Evolutionary conservation across 2,888 invertebrate genomes (phyloP).

Genomic region (Drosophila koepferae): DNA sequence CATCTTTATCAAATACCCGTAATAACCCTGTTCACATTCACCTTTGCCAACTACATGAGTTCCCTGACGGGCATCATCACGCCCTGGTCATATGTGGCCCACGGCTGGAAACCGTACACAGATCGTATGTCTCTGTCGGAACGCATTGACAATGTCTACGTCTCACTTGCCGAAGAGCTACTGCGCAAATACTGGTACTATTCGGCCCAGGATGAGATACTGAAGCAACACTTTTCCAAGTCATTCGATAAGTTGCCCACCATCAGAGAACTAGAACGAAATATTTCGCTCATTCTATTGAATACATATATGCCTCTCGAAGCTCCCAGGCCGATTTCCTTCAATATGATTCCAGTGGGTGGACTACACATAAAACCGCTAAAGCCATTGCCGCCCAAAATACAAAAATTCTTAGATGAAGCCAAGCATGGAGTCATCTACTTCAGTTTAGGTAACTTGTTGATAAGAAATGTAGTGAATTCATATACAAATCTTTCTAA

Average conservation of each 20-base stretch:
- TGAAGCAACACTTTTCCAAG: slow-evolving; percentile 72
- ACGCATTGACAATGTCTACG: slow-evolving; percentile 85
- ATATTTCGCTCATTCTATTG: slow-evolving; percentile 84
- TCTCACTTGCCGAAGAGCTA: slow-evolving; percentile 68
- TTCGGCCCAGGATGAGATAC: slow-evolving; percentile 76
- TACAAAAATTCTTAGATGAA: slow-evolving; percentile 83
- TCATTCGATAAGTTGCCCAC: slow-evolving; percentile 74
- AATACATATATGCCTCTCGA: slow-evolving; percentile 85
- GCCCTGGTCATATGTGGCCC: slow-evolving; percentile 85
- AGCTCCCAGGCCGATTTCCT: slow-evolving; percentile 83
- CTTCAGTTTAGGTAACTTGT: slow-evolving; percentile 83
- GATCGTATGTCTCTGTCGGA: slow-evolving; percentile 86
- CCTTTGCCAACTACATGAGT: slow-evolving; percentile 84
- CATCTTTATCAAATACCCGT: slow-evolving; percentile 83
- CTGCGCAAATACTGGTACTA: slow-evolving; percentile 70
- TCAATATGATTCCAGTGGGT: slow-evolving; percentile 86
- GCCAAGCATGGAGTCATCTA: slow-evolving; percentile 71
- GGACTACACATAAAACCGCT: slow-evolving; percentile 86
- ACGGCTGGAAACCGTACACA: slow-evolving; percentile 83
- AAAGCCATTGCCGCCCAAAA: slow-evolving; percentile 69
- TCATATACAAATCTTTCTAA: background rate
- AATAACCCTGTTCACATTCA: slow-evolving; percentile 70
- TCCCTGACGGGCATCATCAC: slow-evolving; percentile 84
- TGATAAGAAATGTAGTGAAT: background rate
- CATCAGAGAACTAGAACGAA: slow-evolving; percentile 84